A percentile compares a stretch with the other conserved stretches of the same genome.
Evolutionary conservation across 2,888 invertebrate genomes (phyloP).

Genomic region (Thyatira batis): DNA sequence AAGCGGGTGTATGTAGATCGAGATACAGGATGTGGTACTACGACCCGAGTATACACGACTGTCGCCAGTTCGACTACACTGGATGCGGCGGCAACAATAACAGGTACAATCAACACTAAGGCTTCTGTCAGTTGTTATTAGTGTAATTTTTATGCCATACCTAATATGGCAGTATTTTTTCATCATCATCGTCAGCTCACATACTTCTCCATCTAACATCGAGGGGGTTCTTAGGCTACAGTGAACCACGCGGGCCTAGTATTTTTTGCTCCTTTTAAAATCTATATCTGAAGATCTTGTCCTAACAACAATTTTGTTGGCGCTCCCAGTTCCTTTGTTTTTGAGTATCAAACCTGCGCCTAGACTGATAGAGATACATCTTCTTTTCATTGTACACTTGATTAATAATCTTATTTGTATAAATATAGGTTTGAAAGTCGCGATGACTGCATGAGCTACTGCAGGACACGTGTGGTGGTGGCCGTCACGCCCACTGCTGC

Average conservation of each 20-base stretch:
- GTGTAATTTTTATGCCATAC: background rate
- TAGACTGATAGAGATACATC: background rate
- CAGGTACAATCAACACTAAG: background rate
- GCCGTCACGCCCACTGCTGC: slow-evolving; percentile 21
- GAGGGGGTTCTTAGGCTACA: too few species aligned
- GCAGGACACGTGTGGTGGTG: slow-evolving; percentile 53
- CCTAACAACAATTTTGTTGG: too few species aligned
- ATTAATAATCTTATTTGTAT: background rate
- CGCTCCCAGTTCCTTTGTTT: too few species aligned
- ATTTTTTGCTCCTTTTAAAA: too few species aligned
- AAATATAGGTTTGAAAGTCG: slow-evolving; percentile 83
- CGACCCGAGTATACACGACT: background rate
- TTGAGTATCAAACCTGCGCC: too few species aligned
- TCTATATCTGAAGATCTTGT: too few species aligned
- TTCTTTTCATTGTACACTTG: background rate
- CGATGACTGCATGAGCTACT: slow-evolving; percentile 83
- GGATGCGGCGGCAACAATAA: background rate
- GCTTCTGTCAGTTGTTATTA: background rate
- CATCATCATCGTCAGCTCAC: too few species aligned
- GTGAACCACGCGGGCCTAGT: too few species aligned
- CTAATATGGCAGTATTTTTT: background rate
- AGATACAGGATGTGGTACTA: background rate
- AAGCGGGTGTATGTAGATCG: background rate
- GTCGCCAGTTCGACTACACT: background rate
- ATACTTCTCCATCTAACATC: too few species aligned